Conservation (phyloP, 1,140 invertebrate genomes). For the Notospermus geniculatus region DNA sequence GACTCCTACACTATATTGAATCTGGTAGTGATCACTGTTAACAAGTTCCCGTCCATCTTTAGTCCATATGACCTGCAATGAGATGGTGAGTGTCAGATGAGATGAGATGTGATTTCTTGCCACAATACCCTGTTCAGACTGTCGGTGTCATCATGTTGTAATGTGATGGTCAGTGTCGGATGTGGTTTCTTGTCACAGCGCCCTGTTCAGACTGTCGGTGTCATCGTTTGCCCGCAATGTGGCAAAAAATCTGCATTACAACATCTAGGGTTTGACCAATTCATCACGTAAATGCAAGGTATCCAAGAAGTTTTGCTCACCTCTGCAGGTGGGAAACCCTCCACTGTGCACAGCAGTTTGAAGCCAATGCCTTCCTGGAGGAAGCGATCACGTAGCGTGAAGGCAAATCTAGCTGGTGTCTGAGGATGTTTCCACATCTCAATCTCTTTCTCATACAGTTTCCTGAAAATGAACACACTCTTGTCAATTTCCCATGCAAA, state of each 20-base stretch:
- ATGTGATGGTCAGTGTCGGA: no score
- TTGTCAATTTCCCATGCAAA: no score
- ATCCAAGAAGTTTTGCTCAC: no score
- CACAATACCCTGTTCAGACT: no score
- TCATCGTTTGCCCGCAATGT: no score
- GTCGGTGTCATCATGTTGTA: no score
- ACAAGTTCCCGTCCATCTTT: conserved; percentile 89
- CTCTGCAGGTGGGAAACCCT: conserved; percentile 88
- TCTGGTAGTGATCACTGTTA: conserved; percentile 68
- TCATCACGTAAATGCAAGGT: no score
- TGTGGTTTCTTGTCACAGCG: no score
- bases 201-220: no score
- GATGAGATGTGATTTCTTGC: neutral
- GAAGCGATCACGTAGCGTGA: conserved; percentile 93
- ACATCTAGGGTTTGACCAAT: no score
- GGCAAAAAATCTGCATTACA: no score
- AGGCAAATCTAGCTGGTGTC: conserved; percentile 82
- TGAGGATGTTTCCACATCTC: conserved; percentile 38
- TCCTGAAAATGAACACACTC: no score
- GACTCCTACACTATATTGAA: conserved; percentile 75
- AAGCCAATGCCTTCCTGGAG: conserved; percentile 78
- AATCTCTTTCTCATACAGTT: conserved; percentile 31
- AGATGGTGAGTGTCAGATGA: conserved; percentile 1
- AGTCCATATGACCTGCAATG: conserved; percentile 73
- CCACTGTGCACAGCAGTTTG: conserved; percentile 95